These are phyloP conservation scores for Tipula confusa DNA, from an alignment of 2,888 invertebrate species.

Conservation along the genomic window DNA sequence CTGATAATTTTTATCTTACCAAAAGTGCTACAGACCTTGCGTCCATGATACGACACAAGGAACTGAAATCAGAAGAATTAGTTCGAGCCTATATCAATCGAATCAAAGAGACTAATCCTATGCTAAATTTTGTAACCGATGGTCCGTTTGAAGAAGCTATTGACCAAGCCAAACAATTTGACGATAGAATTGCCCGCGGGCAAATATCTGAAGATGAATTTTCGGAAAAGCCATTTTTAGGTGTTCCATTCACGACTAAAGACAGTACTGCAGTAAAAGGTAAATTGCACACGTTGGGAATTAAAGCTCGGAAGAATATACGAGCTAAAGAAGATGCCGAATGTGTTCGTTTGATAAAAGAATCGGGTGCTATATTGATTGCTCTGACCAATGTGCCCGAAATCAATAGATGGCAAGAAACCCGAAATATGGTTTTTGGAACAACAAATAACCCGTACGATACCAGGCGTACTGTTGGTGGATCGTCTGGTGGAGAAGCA, in stretches of 20 bases:
- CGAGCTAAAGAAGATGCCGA: constrained; percentile 73
- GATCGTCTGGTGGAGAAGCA: constrained; percentile 88
- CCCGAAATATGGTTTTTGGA: constrained; percentile 83
- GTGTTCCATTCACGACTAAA: constrained; percentile 90
- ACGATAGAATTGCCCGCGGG: constrained; percentile 60
- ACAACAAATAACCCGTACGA: constrained; percentile 90
- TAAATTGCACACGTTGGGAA: constrained; percentile 65
- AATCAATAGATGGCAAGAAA: constrained; percentile 89
- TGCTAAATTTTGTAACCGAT: constrained; percentile 79
- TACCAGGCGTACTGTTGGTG: constrained; percentile 75
- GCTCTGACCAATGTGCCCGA: constrained; percentile 93
- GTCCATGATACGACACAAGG: constrained; percentile 59
- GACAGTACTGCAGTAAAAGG: constrained; percentile 79
- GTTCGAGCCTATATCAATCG: constrained; percentile 71
- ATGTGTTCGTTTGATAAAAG: constrained; percentile 64
- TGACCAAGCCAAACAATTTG: constrained; percentile 69
- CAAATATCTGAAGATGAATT: constrained; percentile 60
- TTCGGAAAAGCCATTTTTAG: constrained; percentile 70
- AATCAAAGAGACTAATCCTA: constrained; percentile 67
- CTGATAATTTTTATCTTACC: constrained; percentile 45
- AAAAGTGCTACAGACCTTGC: constrained; percentile 67
- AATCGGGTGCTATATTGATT: constrained; percentile 80
- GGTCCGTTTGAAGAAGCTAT: constrained; percentile 74
- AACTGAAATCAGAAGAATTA: constrained; percentile 64
- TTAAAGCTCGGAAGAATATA: constrained; percentile 57